Conservation (phyloP, 2,888 invertebrate genomes). For the Melipona bicolor region DNA sequence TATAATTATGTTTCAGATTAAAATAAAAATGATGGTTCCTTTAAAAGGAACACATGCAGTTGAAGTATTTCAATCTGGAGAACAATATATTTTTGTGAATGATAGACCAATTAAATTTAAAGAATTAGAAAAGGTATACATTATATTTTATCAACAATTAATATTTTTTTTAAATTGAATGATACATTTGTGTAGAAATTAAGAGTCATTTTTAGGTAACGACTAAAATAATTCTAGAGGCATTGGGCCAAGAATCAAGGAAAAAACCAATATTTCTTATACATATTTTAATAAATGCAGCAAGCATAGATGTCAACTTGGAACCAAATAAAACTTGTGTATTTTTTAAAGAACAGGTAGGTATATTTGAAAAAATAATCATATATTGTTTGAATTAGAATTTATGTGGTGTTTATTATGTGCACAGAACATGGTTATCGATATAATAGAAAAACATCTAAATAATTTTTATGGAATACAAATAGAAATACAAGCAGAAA, state of each 20-base stretch:
- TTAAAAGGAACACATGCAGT: slow-evolving; percentile 72
- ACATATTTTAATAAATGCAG: slow-evolving; percentile 83
- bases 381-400: slow-evolving; percentile 14
- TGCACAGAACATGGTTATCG: slow-evolving; percentile 71
- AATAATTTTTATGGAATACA: slow-evolving; percentile 76
- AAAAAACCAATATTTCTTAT: slow-evolving; percentile 85
- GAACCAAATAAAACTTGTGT: slow-evolving; percentile 87
- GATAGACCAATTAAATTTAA: slow-evolving; percentile 85
- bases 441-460: slow-evolving; percentile 72
- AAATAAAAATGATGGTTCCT: slow-evolving; percentile 78
- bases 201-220: slow-evolving; percentile 80
- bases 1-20: slow-evolving; percentile 52
- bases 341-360: slow-evolving; percentile 85
- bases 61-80: slow-evolving; percentile 69
- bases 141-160: not conserved
- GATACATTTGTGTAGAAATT: not conserved
- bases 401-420: slow-evolving; percentile 22
- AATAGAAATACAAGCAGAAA: slow-evolving; percentile 40
- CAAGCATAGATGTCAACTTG: slow-evolving; percentile 86
- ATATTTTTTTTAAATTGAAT: not conserved
- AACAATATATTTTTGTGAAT: slow-evolving; percentile 85
- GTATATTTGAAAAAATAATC: slow-evolving; percentile 9
- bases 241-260: slow-evolving; percentile 80
- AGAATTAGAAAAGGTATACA: slow-evolving; percentile 85
- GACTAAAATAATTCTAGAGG: slow-evolving; percentile 81